Percentiles rank a stretch among this genome's conserved stretches.
phyloP scores from a whole-genome alignment of 2,888 invertebrate genomes.

The Lysandra coridon region DNA sequence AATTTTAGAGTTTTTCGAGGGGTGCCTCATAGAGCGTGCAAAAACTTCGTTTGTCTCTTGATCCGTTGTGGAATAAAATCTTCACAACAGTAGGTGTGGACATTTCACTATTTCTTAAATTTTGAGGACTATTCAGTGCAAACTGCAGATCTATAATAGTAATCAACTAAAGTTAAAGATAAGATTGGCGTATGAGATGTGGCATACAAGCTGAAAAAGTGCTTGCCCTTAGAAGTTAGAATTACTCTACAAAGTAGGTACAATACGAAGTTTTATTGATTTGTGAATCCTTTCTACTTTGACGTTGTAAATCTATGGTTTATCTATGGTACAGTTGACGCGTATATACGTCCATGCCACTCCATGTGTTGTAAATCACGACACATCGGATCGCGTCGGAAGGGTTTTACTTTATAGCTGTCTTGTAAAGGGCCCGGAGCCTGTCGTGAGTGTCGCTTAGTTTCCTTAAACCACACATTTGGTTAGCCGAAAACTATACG shows the following conservation, averaged over 20 bases:
- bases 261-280: neutral
- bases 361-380: slow-evolving; percentile 66
- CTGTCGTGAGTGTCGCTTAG: neutral
- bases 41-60: no score
- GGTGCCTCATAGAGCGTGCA: no score
- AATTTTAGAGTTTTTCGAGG: no score
- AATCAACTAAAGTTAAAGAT: no score
- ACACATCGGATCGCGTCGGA: slow-evolving; percentile 58
- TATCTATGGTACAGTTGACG: slow-evolving; percentile 23
- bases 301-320: slow-evolving; percentile 22
- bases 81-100: no score
- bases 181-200: no score
- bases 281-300: slow-evolving; percentile 1
- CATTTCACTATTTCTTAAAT: no score
- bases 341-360: slow-evolving; percentile 52
- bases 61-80: no score
- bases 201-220: no score
- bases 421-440: slow-evolving; percentile 3
- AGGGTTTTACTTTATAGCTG: slow-evolving; percentile 51
- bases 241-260: neutral
- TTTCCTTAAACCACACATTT: slow-evolving; percentile 14
- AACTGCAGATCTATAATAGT: no score
- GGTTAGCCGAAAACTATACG: neutral
- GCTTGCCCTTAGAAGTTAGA: neutral
- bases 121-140: no score